These are phyloP conservation scores for Crotalus helleri DNA, from an alignment of 2,113 vertebrate species.

Conservation along the genomic window DNA sequence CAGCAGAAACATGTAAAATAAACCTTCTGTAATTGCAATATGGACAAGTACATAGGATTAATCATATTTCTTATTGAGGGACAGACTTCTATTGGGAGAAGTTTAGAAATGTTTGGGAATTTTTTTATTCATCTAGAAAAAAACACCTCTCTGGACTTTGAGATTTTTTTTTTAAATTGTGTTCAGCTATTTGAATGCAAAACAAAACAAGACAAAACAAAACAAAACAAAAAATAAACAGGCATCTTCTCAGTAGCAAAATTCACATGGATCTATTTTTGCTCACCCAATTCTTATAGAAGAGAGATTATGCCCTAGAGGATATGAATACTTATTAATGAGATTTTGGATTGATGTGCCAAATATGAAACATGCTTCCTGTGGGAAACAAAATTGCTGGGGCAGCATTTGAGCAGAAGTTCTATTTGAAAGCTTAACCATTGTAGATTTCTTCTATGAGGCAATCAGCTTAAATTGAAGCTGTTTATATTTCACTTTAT, in stretches of 20 bases:
- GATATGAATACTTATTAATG: conserved; percentile 19
- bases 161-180: not conserved
- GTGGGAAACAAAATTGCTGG: conserved; percentile 3
- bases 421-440: not conserved
- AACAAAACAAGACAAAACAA: not conserved
- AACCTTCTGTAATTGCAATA: not conserved
- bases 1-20: not conserved
- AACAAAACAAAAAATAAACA: too few relatives aligned
- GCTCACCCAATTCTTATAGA: not conserved
- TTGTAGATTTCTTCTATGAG: conserved; percentile 3
- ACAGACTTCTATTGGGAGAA: not conserved
- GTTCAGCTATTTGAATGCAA: not conserved
- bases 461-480: conserved; percentile 4
- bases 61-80: not conserved
- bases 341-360: conserved; percentile 5
- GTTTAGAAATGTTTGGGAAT: not conserved
- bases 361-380: conserved; percentile 9
- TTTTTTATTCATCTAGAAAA: not conserved
- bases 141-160: not conserved
- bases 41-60: not conserved
- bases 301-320: not conserved
- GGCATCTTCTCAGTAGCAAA: not conserved
- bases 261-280: not conserved
- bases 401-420: not conserved
- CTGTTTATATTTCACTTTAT: conserved; percentile 19